Percentiles rank a stretch among this genome's conserved stretches.
Evolutionary conservation across 2,113 vertebrate species (phyloP).

Genomic region (Mohoua ochrocephala): DNA sequence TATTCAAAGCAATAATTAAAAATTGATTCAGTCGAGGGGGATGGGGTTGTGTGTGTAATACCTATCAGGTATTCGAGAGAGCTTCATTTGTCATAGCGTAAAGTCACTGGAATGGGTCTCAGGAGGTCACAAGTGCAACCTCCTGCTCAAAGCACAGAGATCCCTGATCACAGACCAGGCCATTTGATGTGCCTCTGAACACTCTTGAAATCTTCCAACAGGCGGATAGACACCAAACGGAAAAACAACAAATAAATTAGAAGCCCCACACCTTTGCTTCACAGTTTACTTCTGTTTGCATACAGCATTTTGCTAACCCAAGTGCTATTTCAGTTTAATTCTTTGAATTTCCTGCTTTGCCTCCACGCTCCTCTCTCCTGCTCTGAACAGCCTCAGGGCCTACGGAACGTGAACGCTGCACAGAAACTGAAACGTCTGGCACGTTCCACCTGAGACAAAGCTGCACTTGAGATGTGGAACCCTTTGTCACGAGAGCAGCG

Average conservation of each 20-base stretch:
- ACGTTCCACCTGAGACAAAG: not conserved
- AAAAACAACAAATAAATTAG: not conserved
- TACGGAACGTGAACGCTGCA: rapidly evolving
- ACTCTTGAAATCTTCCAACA: not conserved
- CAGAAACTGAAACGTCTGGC: not conserved
- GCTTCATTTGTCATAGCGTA: not conserved
- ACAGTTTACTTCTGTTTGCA: not conserved
- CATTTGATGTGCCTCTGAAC: not conserved
- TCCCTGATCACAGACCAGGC: not conserved
- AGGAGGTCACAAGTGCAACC: not conserved
- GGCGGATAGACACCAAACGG: not conserved
- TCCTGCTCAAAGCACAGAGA: not conserved
- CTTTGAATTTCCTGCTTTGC: not conserved
- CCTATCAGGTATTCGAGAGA: not conserved
- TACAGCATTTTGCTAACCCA: not conserved
- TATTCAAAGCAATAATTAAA: not conserved
- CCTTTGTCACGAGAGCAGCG: not conserved
- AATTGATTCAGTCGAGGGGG: rapidly evolving
- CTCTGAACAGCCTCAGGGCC: not conserved
- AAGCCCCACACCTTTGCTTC: not conserved
- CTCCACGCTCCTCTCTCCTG: not conserved
- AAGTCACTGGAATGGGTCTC: not conserved
- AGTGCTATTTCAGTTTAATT: not conserved
- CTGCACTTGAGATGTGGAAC: not conserved
- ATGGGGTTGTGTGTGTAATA: not conserved